phyloP scores from a whole-genome alignment of 2,888 invertebrate species.

The Pasiphila rectangulata region DNA sequence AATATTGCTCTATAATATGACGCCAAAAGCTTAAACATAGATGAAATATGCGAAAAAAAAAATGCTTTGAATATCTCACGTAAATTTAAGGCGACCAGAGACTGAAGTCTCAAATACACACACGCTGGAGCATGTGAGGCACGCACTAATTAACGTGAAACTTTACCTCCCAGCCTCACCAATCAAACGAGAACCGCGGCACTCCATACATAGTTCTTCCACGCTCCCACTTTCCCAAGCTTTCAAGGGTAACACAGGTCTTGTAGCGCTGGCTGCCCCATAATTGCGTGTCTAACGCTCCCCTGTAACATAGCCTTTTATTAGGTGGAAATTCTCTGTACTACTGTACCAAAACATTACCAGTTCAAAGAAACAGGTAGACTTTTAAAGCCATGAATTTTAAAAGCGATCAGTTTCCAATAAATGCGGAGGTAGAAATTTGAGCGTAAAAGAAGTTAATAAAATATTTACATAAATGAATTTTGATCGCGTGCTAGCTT shows the following conservation, averaged over 20 bases:
- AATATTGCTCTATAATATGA: no score
- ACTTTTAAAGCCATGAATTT: conserved; percentile 54
- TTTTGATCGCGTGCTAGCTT: conserved; percentile 38
- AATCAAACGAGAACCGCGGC: conserved; percentile 57
- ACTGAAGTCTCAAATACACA: conserved; percentile 61
- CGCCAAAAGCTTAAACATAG: not conserved
- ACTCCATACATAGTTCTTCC: conserved; percentile 55
- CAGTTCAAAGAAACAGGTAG: conserved; percentile 18
- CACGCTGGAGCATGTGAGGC: conserved; percentile 67
- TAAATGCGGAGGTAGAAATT: conserved; percentile 30
- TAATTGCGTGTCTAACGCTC: conserved; percentile 78
- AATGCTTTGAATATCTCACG: conserved; percentile 20
- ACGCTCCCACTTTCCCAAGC: conserved; percentile 46
- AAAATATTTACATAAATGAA: conserved; percentile 55
- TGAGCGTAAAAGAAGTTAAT: conserved; percentile 35
- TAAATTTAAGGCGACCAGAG: conserved; percentile 46
- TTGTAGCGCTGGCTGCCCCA: conserved; percentile 57
- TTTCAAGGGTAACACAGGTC: conserved; percentile 53
- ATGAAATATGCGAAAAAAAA: not conserved
- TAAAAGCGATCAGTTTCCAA: conserved; percentile 20
- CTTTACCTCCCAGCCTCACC: conserved; percentile 60
- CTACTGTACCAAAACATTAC: conserved; percentile 41
- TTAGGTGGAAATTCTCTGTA: conserved; percentile 79
- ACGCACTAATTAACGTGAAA: conserved; percentile 80
- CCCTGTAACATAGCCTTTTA: conserved; percentile 77